phyloP scores from a whole-genome alignment of 2,797 vertebrate genomes.

The Hydrocynus forskahlii region DNA sequence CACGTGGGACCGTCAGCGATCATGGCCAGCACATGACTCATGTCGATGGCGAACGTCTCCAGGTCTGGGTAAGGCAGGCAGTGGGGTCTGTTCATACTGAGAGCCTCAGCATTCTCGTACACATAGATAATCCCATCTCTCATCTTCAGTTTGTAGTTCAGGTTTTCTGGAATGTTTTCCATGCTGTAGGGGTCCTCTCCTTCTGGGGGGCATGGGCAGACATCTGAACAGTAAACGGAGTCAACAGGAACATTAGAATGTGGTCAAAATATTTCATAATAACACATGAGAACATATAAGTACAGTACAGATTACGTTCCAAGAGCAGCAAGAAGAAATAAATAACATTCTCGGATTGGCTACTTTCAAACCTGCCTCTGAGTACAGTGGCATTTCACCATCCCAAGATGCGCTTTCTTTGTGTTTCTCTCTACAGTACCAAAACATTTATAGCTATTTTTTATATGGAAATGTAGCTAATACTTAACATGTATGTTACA shows the following conservation, averaged over 20 bases:
- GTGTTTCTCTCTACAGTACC: too few species aligned
- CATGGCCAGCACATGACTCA: conserved; percentile 92
- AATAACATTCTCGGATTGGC: too few species aligned
- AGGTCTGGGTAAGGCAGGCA: conserved; percentile 92
- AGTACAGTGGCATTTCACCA: too few species aligned
- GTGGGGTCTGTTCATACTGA: conserved; percentile 80
- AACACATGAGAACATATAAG: not conserved
- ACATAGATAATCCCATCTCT: conserved; percentile 89
- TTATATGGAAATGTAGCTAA: too few species aligned
- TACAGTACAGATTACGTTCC: too few species aligned
- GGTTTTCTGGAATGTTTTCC: conserved; percentile 85
- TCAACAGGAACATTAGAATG: not conserved
- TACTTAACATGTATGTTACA: too few species aligned
- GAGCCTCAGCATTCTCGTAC: conserved; percentile 80
- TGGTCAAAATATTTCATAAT: not conserved
- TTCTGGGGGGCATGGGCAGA: conserved; percentile 81
- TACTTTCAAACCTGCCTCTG: too few species aligned
- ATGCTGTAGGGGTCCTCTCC: conserved; percentile 87
- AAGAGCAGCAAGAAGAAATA: too few species aligned
- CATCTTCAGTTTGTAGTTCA: conserved; percentile 86
- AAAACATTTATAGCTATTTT: too few species aligned
- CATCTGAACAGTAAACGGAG: conserved; percentile 72
- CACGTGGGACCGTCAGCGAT: conserved; percentile 94
- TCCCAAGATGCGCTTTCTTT: too few species aligned
- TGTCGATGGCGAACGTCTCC: conserved; percentile 92